phyloP scores from a whole-genome alignment of 2,797 vertebrate species.

The Acanthurus tractus region DNA sequence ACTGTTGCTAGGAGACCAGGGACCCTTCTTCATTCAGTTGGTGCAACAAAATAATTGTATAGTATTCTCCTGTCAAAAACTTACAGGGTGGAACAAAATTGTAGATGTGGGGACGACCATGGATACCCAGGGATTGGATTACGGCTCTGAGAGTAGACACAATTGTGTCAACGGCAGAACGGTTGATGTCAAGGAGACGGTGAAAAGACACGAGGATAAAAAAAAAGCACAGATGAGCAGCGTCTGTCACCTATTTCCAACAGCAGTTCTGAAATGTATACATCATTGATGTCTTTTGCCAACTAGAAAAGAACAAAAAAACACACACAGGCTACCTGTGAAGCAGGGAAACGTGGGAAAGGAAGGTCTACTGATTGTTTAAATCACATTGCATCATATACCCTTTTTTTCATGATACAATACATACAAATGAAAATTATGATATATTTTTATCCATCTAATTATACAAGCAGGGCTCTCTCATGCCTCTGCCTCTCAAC shows the following conservation, averaged over 20 bases:
- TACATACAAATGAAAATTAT: too few species aligned
- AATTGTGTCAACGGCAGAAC: slow-evolving; percentile 50
- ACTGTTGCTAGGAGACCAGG: slow-evolving; percentile 88
- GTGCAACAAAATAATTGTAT: slow-evolving; percentile 86
- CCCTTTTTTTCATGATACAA: neutral
- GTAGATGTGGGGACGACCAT: slow-evolving; percentile 53
- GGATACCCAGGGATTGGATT: slow-evolving; percentile 61
- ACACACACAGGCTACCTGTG: neutral
- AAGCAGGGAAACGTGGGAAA: neutral
- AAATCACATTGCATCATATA: neutral
- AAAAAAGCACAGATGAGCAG: slow-evolving; percentile 7
- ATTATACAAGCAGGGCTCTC: neutral
- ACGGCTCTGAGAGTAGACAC: slow-evolving; percentile 41
- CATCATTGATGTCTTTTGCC: slow-evolving; percentile 1
- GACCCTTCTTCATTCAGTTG: slow-evolving; percentile 77
- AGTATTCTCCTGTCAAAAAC: slow-evolving; percentile 81
- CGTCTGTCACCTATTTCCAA: slow-evolving; percentile 5
- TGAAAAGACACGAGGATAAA: neutral
- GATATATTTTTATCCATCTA: neutral
- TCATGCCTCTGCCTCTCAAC: too few species aligned
- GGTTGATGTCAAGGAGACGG: slow-evolving; percentile 35
- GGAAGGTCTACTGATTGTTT: neutral
- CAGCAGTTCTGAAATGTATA: slow-evolving; percentile 11
- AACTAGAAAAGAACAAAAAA: neutral
- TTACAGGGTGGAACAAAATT: slow-evolving; percentile 76